Conservation (phyloP, 2,797 vertebrate genomes). For the Adrianichthys oophorus region DNA sequence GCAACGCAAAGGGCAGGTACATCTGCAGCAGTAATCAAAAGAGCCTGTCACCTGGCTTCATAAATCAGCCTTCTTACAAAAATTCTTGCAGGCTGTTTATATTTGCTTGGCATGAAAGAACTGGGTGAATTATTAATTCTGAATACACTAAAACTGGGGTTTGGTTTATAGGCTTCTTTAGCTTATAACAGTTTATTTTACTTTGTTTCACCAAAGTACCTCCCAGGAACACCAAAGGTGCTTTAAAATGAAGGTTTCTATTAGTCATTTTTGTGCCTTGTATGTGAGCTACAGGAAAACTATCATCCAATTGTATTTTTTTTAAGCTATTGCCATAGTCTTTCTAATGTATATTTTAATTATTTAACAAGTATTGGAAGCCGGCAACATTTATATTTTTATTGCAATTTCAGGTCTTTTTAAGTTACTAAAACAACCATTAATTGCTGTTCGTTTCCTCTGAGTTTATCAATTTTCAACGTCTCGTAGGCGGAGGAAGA, state of each 20-base stretch:
- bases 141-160: slow-evolving; percentile 57
- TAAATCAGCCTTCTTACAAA: slow-evolving; percentile 37
- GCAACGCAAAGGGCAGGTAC: slow-evolving; percentile 51
- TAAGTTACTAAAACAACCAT: slow-evolving; percentile 21
- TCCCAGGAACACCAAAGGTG: slow-evolving; percentile 85
- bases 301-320: slow-evolving; percentile 44
- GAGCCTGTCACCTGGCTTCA: slow-evolving; percentile 48
- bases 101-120: slow-evolving; percentile 52
- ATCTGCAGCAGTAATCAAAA: slow-evolving; percentile 43
- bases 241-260: slow-evolving; percentile 83
- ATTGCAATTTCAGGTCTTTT: slow-evolving; percentile 18
- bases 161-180: slow-evolving; percentile 64
- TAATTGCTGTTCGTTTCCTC: slow-evolving; percentile 11
- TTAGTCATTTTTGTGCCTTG: slow-evolving; percentile 85
- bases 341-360: slow-evolving; percentile 29
- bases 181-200: slow-evolving; percentile 62
- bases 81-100: slow-evolving; percentile 56
- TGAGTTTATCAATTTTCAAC: slow-evolving; percentile 13
- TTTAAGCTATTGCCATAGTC: slow-evolving; percentile 11
- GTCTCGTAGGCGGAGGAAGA: slow-evolving; percentile 20
- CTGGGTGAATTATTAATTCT: slow-evolving; percentile 53
- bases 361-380: slow-evolving; percentile 31
- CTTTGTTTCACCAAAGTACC: slow-evolving; percentile 83
- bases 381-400: slow-evolving; percentile 30
- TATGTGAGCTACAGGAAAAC: slow-evolving; percentile 79